Evolutionary conservation across 2,888 invertebrate genomes (phyloP).

Genomic region (Poecilobothrus nobilitatus): DNA sequence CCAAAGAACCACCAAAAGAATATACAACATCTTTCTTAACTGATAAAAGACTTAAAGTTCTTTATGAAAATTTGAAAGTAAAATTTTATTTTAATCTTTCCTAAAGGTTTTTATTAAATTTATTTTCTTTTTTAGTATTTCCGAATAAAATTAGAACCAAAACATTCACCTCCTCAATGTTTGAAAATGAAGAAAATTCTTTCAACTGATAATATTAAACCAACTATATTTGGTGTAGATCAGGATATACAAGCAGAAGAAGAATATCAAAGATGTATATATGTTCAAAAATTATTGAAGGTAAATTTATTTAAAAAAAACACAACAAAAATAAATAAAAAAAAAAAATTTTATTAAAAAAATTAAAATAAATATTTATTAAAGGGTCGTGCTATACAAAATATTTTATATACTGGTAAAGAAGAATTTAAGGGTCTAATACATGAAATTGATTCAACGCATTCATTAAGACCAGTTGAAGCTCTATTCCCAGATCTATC

Average conservation of each 20-base stretch:
- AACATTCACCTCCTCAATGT: constrained; percentile 31
- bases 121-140: constrained; percentile 25
- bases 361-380: not conserved
- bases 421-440: constrained; percentile 62
- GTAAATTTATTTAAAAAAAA: constrained; percentile 9
- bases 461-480: constrained; percentile 39
- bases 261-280: constrained; percentile 49
- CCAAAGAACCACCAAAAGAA: constrained; percentile 34
- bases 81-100: not conserved
- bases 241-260: constrained; percentile 39
- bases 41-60: constrained; percentile 34
- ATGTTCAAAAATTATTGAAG: constrained; percentile 57
- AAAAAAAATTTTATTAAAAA: not conserved
- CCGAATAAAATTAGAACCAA: constrained; percentile 28
- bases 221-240: constrained; percentile 25
- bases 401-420: constrained; percentile 62
- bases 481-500: constrained; percentile 39
- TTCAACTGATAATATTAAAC: not conserved
- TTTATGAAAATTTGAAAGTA: constrained; percentile 37
- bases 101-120: no score
- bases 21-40: constrained; percentile 38
- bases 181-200: constrained; percentile 24
- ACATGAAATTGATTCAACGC: constrained; percentile 59
- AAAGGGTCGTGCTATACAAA: constrained; percentile 61
- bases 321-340: not conserved